Evolutionary conservation across 2,888 invertebrate species (phyloP), one percentile per base, ranked within the genome.

Genomic region (Dascillus cervinus): DNA sequence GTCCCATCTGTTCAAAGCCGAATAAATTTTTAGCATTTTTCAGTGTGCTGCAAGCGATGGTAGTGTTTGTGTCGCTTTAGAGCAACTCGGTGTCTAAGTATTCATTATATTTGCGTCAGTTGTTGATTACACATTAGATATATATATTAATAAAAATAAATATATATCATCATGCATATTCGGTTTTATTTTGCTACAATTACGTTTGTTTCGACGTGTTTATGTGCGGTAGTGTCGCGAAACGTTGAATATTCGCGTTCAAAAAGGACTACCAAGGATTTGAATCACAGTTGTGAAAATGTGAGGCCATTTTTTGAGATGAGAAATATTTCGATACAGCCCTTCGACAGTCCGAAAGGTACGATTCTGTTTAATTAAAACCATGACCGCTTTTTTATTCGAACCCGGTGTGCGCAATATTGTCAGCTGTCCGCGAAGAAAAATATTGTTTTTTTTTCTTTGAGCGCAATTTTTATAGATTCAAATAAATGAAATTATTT

Each of bases 231-330:
- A 11, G 26, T 26, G 12, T 32, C 39, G 9, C 29, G 33, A 12
- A 33, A 30, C 28, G 39, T 34, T 19, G 39, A 39, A 30, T 36
- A 31, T 13, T 23, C 29, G 20, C 39, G 39, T 8, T 17, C 22
- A 12, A 36, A 39, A 28, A 29, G 39, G 30, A 39, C 36, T 24
- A 24, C 29, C 11, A 25, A 33, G 28, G 32, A 36, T 37, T 30
- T 31, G 33, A 31, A 34, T 17, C 20, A 32, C 13, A 38, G 10
- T 39, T 39, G 39, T 39, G 39, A 36, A 33, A 39, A 36, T 31
- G 39, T 39, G 36, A 36, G 26, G 39, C 36, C 36, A 36, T 39
- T 39, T 36, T 39, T 39, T 32, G 39, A 39, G 26, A 39, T 39
- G 39, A 32, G 39, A 37, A 39, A 39, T 34, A 36, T 39, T 21